Percentiles rank a stretch among this genome's conserved stretches.
Evolutionary conservation across 1,140 invertebrate genomes (phyloP).

Genomic region (Plectus sambesii): DNA sequence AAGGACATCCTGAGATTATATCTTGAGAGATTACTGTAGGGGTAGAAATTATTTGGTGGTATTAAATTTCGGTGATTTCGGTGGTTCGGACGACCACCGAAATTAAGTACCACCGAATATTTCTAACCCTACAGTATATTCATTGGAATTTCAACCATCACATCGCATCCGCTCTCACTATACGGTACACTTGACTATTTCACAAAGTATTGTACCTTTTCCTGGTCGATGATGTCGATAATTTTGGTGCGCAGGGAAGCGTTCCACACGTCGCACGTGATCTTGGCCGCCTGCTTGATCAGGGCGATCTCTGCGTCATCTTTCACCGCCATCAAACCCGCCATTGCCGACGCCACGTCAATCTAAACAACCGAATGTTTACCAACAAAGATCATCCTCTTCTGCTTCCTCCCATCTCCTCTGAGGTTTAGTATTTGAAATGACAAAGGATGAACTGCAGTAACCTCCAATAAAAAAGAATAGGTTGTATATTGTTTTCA

Average conservation of each 20-base stretch:
- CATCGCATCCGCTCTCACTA: not conserved
- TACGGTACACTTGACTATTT: slow-evolving; percentile 2
- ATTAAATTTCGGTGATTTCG: too few species aligned
- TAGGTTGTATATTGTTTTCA: too few species aligned
- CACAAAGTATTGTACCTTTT: slow-evolving; percentile 55
- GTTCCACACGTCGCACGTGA: slow-evolving; percentile 84
- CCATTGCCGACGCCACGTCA: slow-evolving; percentile 72
- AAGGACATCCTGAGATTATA: slow-evolving; percentile 1
- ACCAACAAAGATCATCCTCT: not conserved
- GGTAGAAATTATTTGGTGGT: too few species aligned
- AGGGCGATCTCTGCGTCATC: slow-evolving; percentile 81
- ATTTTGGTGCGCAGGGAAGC: slow-evolving; percentile 95
- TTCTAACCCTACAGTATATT: slow-evolving; percentile 10
- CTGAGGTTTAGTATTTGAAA: slow-evolving; percentile 7
- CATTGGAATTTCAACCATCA: not conserved
- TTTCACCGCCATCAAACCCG: slow-evolving; percentile 80
- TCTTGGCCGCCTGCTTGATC: slow-evolving; percentile 83
- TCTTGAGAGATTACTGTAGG: too few species aligned
- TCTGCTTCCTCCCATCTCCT: not conserved
- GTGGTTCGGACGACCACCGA: too few species aligned
- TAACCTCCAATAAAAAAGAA: not conserved
- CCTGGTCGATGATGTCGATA: slow-evolving; percentile 95
- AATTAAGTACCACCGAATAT: not conserved
- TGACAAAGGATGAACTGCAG: slow-evolving; percentile 13
- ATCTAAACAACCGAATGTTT: slow-evolving; percentile 49